Evolutionary conservation across 2,888 invertebrate genomes (phyloP), one percentile per base, ranked within the genome.

Genomic region (Caenorhabditis afra): DNA sequence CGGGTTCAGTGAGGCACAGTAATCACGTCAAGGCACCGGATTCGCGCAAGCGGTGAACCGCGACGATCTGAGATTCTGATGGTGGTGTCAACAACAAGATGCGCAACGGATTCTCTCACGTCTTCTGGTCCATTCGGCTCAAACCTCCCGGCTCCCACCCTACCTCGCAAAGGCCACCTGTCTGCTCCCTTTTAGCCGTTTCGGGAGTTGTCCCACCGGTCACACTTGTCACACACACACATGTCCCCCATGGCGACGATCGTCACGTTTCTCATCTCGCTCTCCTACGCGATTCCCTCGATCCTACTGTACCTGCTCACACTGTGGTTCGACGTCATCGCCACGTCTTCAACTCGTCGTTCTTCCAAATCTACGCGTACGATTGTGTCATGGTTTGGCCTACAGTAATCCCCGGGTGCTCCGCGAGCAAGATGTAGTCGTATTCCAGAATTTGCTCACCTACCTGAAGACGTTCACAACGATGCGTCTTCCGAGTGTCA

Each of bases 211-310:
- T n/a, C n/a, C n/a, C n/a, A n/a, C n/a, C n/a, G n/a, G n/a, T n/a
- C n/a, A n/a, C n/a, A n/a, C n/a, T n/a, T n/a, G n/a, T n/a, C n/a
- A n/a, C n/a, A n/a, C n/a, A n/a, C n/a, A n/a, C n/a, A n/a, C 11
- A 14, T 14, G 8, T 16, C 20, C 50, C 10, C 22, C 10, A 64
- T 64, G 64, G 50, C 64, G 1, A 39, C 64, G 0, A 10, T 52
- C n/a, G 12, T 41, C 10, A 39, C 52, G 2, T 64, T 64, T 18
- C 12, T 64, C 0, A 52, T 52, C 14, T 64, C 50, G 11, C 44
- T 64, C 11, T 23, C 52, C 52, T 64, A 64, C 16, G 64, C 64
- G n/a, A 37, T 64, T 10, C 64, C 64, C 1, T 64, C 64, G n/a
- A 50, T 64, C 12, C 1, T 22, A 23, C 44, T 64, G 23, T 64